Percentiles rank a stretch among this genome's conserved stretches.
phyloP scores from a whole-genome alignment of 2,888 invertebrate species.

The Oscheius sp. region DNA sequence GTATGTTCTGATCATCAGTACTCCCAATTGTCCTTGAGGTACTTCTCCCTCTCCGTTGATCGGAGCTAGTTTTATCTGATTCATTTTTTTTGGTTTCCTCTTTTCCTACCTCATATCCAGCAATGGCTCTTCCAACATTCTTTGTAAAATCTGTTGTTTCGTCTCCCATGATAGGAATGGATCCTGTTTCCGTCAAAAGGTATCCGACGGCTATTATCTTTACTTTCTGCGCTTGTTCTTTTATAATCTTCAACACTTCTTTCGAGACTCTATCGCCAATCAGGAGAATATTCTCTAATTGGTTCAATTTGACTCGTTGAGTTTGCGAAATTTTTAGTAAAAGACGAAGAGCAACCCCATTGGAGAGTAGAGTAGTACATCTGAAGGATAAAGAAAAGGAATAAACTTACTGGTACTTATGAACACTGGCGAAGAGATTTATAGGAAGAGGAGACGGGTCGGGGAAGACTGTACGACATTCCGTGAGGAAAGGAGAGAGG shows the following conservation, averaged over 20 bases:
- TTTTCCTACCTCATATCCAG: conserved; percentile 57
- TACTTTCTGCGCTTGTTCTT: conserved; percentile 61
- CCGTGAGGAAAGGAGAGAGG: conserved; percentile 63
- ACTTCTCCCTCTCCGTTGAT: conserved; percentile 69
- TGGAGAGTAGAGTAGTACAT: conserved; percentile 58
- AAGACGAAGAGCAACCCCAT: conserved; percentile 64
- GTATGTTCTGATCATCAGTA: conserved; percentile 44
- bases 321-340: conserved; percentile 58
- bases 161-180: conserved; percentile 64
- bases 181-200: conserved; percentile 65
- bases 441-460: conserved; percentile 66
- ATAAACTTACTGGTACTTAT: conserved; percentile 54
- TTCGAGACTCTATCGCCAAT: conserved; percentile 63
- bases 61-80: conserved; percentile 64
- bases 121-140: conserved; percentile 58
- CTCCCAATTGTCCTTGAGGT: conserved; percentile 70
- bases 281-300: conserved; percentile 60
- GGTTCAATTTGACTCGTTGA: conserved; percentile 55
- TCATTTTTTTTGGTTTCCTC: background rate
- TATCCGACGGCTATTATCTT: conserved; percentile 66
- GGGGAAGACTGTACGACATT: conserved; percentile 63
- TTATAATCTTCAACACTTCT: conserved; percentile 59
- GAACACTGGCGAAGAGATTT: conserved; percentile 60
- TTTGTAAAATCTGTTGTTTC: conserved; percentile 64
- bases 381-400: conserved; percentile 3